Conservation (phyloP, 2,797 vertebrate species). For the Cyclura pinguis region DNA sequence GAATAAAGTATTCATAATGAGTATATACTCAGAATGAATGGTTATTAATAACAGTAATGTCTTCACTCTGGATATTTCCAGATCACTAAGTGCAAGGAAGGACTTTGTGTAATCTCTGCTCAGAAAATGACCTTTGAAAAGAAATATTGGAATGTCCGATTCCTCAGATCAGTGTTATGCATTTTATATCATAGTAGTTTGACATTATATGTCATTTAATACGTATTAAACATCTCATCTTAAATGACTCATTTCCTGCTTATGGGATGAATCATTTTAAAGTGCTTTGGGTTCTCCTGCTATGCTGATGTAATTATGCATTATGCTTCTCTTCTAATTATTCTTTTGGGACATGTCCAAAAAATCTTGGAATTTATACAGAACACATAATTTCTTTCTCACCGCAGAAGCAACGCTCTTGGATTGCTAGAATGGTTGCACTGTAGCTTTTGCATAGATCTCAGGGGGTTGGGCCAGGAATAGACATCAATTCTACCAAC, state of each 20-base stretch:
- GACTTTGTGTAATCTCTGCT: not conserved
- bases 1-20: not conserved
- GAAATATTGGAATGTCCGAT: not conserved
- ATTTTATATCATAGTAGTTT: conserved; percentile 14
- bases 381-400: not conserved
- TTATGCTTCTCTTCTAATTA: conserved; percentile 18
- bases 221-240: conserved; percentile 14
- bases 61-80: not conserved
- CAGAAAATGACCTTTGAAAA: conserved; percentile 19
- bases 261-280: conserved; percentile 33
- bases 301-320: conserved; percentile 23
- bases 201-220: conserved; percentile 23
- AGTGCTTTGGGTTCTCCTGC: not conserved
- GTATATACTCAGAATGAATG: not conserved
- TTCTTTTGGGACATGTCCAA: conserved; percentile 24
- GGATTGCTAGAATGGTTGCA: not conserved
- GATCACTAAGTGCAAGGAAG: not conserved
- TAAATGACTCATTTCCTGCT: conserved; percentile 34
- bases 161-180: conserved; percentile 3
- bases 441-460: not conserved
- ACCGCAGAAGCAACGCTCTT: not conserved
- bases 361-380: not conserved
- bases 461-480: not conserved
- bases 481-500: not conserved
- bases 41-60: not conserved